Evolutionary conservation across 1,140 invertebrate species (phyloP), one percentile per base, ranked within the genome.

Genomic region (Drosophila fuyamai): DNA sequence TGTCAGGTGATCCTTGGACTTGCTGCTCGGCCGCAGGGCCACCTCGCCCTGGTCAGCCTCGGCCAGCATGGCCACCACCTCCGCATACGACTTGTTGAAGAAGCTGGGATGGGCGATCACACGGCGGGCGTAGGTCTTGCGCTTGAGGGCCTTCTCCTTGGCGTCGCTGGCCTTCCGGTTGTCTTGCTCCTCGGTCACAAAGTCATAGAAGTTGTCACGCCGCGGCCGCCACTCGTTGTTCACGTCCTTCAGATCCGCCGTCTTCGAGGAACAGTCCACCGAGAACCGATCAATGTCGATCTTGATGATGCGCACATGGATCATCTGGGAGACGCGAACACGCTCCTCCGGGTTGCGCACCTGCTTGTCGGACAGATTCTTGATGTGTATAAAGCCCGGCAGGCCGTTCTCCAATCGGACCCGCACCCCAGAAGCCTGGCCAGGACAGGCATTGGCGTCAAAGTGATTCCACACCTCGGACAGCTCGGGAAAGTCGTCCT

Each of bases 401-500:
- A 99, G 94, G 0, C 98, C 98, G 93, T 99, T 99, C 88, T 99
- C 99, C 0, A 99, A 93, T 0, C 96, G 94, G 1, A 98, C 94
- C 61, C 96, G 95, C 0, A 99, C 96, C 1, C 99, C 99, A 0
- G 97, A 97, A 1, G 98, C 97, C 93, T 98, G 97, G 0, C 99
- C 99, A 0, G 97, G 98, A 94, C 99, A 99, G 18, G 96, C 95
- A 36, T 97, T 97, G 43, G 97, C 96, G 93, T 99, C 98, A 93
- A 99, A 99, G 93, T 99, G 98, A 93, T 98, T 98, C 98, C 98
- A 99, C 5, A 99, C 97, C 93, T 99, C 98, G 40, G 97, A 97
- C 1, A 99, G 93, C 91, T 99, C 98, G 0, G 97, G 96, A 83
- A 99, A 99, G 90, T 98, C 96, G 92, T 98, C 98, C 88, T 98